Evolutionary conservation across 92 coral and sea anemone genomes (phyloP), one percentile per base, ranked within the genome.

Genomic region (Bergia sp.): DNA sequence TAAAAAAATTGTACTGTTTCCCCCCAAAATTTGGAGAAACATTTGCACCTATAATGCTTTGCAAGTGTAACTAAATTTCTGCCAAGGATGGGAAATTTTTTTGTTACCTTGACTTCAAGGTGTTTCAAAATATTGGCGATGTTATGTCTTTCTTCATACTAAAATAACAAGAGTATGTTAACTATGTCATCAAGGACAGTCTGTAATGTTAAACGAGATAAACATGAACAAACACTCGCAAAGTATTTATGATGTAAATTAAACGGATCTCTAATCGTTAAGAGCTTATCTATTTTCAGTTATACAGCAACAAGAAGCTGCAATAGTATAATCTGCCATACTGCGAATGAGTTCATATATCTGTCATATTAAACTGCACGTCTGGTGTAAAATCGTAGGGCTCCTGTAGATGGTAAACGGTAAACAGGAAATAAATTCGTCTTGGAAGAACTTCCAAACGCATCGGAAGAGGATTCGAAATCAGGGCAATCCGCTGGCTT

Each of bases 401-500:
- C 84, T 77, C 91, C 47, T 85, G 87, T 36, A 92, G 73, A 79
- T 95, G 93, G 72, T 93, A 94, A 77, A 93, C 98, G 58, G 96
- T 94, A 83, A 95, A 86, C 73, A 93, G 69, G 64, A 95, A 95
- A 79, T 93, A 93, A 45, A 91, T 88, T 61, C 93, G 89, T 66
- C 89, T 89, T 38, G 98, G 98, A 65, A 78, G 86, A 13, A 95
- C 64, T 20, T 53, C 66, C 41, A 93, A 85, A 23, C 83, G 73
- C 21, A 93, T 67, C 1, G 98, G 98, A 16, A 95, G 90, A n/a
- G 81, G 91, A 45, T 91, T 86, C 0, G 98, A 91, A 41, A 92
- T 86, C 3, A 93, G 49, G 1, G 91, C 76, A 73, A 72, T 92
- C 77, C 94, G 92, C 45, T 88, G 90, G n/a, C 96, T 94, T 75